phyloP scores from a whole-genome alignment of 2,797 vertebrate species.

The Rhinoraja longicauda region DNA sequence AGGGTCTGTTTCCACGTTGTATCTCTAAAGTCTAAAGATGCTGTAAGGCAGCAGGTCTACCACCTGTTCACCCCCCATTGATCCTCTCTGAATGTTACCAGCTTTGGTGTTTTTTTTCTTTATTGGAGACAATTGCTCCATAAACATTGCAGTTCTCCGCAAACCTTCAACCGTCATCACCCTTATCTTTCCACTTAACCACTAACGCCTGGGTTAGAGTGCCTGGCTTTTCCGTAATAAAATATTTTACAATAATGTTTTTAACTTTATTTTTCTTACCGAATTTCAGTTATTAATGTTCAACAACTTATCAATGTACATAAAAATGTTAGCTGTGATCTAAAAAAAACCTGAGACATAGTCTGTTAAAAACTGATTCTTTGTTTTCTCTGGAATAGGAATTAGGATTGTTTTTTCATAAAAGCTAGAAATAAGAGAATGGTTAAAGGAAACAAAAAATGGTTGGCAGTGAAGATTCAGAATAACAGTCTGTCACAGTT shows the following conservation, averaged over 20 bases:
- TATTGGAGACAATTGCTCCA: neutral
- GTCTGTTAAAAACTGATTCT: neutral
- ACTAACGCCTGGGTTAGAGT: neutral
- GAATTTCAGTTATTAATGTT: neutral
- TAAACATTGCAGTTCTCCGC: neutral
- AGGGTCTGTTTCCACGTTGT: too few species aligned
- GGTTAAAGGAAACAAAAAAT: neutral
- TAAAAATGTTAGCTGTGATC: neutral
- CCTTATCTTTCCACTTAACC: neutral
- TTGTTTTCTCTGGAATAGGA: neutral
- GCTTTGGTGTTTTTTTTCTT: too few species aligned
- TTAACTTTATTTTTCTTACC: neutral
- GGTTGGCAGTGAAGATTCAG: neutral
- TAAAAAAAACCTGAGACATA: neutral
- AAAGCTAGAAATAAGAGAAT: neutral
- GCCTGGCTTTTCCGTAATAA: neutral
- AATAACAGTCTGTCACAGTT: neutral
- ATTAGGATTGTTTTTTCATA: neutral
- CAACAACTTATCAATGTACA: neutral
- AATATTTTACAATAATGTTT: neutral
- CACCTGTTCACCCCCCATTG: too few species aligned
- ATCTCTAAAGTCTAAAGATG: too few species aligned
- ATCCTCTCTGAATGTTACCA: too few species aligned
- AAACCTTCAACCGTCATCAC: neutral
- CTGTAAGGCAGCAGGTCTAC: too few species aligned